phyloP scores from a whole-genome alignment of 1,140 invertebrate species.

The Drosophila tropicalis region DNA sequence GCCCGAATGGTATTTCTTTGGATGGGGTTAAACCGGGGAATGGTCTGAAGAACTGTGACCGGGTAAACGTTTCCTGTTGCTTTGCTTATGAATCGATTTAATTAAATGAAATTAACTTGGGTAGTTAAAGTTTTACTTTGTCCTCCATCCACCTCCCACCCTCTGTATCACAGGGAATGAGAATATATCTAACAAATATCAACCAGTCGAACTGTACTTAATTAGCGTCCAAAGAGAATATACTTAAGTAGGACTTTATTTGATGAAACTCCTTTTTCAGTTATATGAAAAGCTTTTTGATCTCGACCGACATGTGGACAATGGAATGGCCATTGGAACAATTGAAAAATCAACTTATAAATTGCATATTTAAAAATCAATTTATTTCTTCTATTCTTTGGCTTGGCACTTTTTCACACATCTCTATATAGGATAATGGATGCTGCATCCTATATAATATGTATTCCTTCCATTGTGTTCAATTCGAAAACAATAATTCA shows the following conservation, averaged over 20 bases:
- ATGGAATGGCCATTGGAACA: not conserved
- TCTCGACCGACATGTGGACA: not conserved
- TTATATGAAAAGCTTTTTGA: not conserved
- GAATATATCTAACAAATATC: too few species aligned
- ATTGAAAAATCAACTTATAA: slow-evolving; percentile 1
- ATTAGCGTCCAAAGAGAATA: too few species aligned
- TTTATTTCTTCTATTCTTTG: slow-evolving; percentile 41
- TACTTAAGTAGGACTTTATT: too few species aligned
- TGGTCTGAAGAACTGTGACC: not conserved
- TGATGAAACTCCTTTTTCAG: not conserved
- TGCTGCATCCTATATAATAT: not conserved
- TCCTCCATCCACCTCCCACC: too few species aligned
- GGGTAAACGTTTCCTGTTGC: slow-evolving; percentile 15
- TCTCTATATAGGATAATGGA: not conserved
- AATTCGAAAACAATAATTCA: slow-evolving; percentile 67
- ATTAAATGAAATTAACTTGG: slow-evolving; percentile 16
- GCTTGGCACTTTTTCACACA: not conserved
- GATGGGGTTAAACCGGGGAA: not conserved
- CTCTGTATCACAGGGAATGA: too few species aligned
- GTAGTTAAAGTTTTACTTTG: slow-evolving; percentile 8
- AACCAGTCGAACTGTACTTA: too few species aligned
- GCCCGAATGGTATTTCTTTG: not conserved
- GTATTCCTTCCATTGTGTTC: slow-evolving; percentile 26
- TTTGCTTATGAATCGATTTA: slow-evolving; percentile 12
- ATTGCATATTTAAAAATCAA: slow-evolving; percentile 63